phyloP scores from a whole-genome alignment of 2,888 invertebrate species.

The Lycocerus yunnanus region DNA sequence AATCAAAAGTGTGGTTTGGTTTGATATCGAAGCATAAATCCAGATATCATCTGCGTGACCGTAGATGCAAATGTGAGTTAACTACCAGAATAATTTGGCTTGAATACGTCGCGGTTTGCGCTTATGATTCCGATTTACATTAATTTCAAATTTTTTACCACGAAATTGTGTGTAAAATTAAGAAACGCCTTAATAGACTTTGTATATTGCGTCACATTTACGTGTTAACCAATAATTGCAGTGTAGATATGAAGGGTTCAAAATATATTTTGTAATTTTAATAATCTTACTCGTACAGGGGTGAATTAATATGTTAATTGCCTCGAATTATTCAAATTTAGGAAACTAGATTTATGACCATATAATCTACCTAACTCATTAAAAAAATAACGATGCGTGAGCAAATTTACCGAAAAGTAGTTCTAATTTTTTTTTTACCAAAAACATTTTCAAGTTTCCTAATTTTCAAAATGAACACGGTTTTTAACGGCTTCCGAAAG shows the following conservation, averaged over 20 bases:
- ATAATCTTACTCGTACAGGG: neutral
- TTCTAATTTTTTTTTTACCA: neutral
- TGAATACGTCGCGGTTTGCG: slow-evolving; percentile 57
- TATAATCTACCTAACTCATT: neutral
- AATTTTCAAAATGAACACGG: neutral
- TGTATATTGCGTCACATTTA: slow-evolving; percentile 15
- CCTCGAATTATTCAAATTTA: neutral
- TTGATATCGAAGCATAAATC: slow-evolving; percentile 2
- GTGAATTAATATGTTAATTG: neutral
- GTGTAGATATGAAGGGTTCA: neutral
- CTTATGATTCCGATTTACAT: slow-evolving; percentile 58
- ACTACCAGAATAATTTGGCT: slow-evolving; percentile 57
- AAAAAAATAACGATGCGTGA: neutral
- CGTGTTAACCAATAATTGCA: neutral
- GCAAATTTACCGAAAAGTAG: neutral
- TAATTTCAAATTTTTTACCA: slow-evolving; percentile 57
- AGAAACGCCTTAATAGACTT: slow-evolving; percentile 15
- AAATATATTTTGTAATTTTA: neutral
- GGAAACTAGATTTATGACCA: neutral
- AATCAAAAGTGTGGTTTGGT: neutral
- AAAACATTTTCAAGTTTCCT: neutral
- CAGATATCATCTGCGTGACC: slow-evolving; percentile 48
- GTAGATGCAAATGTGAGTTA: slow-evolving; percentile 55
- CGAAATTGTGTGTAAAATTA: slow-evolving; percentile 38
- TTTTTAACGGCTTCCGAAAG: neutral